These are phyloP conservation scores for Tarsius wallacei DNA, from an alignment of 2,797 vertebrate genomes.

Conservation along the genomic window DNA sequence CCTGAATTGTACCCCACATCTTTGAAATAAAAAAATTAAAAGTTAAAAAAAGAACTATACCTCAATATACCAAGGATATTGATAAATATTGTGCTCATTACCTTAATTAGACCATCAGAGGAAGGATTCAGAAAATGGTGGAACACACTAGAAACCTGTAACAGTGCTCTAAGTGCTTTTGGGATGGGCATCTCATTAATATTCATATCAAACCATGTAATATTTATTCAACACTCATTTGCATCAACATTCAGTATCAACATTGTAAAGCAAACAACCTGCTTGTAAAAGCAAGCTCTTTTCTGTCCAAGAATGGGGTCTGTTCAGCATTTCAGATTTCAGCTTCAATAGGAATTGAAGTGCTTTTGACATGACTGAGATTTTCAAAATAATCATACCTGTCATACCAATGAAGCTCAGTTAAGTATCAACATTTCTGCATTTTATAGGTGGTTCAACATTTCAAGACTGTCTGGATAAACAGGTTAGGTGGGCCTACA, in stretches of 20 bases:
- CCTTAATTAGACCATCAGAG: neutral
- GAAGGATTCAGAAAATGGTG: neutral
- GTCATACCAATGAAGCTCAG: neutral
- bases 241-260: neutral
- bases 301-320: neutral
- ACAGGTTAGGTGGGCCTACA: neutral
- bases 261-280: neutral
- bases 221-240: slow-evolving; percentile 44
- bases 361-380: slow-evolving; percentile 35
- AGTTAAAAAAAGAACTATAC: neutral
- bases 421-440: slow-evolving; percentile 42
- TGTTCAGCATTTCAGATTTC: slow-evolving; percentile 5
- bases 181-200: neutral
- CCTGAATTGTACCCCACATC: too few species aligned
- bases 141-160: neutral
- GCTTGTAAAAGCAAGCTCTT: neutral
- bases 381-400: slow-evolving; percentile 59
- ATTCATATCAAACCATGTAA: neutral
- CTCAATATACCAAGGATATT: neutral
- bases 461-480: slow-evolving; percentile 8
- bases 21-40: too few species aligned
- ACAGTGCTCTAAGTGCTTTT: neutral
- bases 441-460: neutral
- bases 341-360: slow-evolving; percentile 38
- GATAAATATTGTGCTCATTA: neutral